phyloP scores from a whole-genome alignment of 1,140 invertebrate genomes.

The Sitobion miscanthi region DNA sequence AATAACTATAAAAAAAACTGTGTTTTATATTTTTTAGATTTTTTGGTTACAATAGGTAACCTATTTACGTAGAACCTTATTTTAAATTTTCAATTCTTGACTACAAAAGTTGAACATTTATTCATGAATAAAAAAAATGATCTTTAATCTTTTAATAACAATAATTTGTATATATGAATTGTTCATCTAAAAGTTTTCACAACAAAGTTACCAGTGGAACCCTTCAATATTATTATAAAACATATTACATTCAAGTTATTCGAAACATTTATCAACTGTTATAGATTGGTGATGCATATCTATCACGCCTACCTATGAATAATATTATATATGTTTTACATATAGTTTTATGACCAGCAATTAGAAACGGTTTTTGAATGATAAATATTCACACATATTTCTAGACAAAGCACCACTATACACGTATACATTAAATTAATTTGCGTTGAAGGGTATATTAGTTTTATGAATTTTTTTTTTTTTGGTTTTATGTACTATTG shows the following conservation, averaged over 20 bases:
- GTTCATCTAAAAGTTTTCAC: background rate
- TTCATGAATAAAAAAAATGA: too few species aligned
- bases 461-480: background rate
- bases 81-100: too few species aligned
- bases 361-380: background rate
- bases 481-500: background rate
- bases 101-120: too few species aligned
- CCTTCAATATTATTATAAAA: background rate
- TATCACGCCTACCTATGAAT: background rate
- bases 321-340: background rate
- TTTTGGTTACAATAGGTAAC: too few species aligned
- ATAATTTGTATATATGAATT: background rate
- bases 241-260: background rate
- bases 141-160: too few species aligned
- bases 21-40: too few species aligned
- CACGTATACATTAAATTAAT: background rate
- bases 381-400: background rate
- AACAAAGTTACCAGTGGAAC: background rate
- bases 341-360: background rate
- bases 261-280: background rate
- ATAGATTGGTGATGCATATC: background rate
- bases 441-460: background rate
- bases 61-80: too few species aligned
- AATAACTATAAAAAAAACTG: too few species aligned
- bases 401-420: background rate